Evolutionary conservation across 2,888 invertebrate species (phyloP).

Genomic region (Noctua comes): DNA sequence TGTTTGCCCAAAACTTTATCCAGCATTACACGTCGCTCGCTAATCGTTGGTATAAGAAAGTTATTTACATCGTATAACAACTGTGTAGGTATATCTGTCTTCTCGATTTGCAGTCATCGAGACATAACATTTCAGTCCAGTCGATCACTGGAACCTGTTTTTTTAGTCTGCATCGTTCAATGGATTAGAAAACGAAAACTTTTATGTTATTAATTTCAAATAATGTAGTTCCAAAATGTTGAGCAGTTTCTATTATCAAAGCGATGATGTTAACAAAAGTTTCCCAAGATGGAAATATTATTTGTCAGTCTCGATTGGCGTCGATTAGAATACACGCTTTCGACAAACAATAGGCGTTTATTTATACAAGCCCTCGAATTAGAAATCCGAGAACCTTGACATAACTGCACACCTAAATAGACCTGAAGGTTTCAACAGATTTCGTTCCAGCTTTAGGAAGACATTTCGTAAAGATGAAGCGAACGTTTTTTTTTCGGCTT

Average conservation of each 20-base stretch:
- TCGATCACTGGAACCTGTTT: neutral
- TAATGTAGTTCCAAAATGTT: neutral
- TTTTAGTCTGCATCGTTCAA: neutral
- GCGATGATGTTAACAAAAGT: neutral
- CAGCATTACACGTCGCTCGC: conserved; percentile 15
- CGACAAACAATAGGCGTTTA: neutral
- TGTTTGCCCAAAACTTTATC: conserved; percentile 32
- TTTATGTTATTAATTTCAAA: neutral
- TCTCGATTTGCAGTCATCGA: conserved; percentile 6
- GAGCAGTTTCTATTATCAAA: neutral
- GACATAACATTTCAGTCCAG: neutral
- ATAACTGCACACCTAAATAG: conserved; percentile 8
- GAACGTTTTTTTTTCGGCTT: too few relatives aligned
- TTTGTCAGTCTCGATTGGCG: neutral
- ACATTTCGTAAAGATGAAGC: neutral
- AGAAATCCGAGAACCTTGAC: conserved; percentile 12
- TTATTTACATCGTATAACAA: neutral
- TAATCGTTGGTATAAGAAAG: conserved; percentile 15
- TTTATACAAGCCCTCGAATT: conserved; percentile 10
- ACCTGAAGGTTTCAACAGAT: conserved; percentile 15
- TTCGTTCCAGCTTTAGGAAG: neutral
- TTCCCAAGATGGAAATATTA: neutral
- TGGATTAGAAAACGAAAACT: neutral
- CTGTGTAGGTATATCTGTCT: too few relatives aligned
- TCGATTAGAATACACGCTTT: neutral